These are phyloP conservation scores for Sapayoa aenigma DNA, from an alignment of 2,113 vertebrate genomes.

Conservation along the genomic window DNA sequence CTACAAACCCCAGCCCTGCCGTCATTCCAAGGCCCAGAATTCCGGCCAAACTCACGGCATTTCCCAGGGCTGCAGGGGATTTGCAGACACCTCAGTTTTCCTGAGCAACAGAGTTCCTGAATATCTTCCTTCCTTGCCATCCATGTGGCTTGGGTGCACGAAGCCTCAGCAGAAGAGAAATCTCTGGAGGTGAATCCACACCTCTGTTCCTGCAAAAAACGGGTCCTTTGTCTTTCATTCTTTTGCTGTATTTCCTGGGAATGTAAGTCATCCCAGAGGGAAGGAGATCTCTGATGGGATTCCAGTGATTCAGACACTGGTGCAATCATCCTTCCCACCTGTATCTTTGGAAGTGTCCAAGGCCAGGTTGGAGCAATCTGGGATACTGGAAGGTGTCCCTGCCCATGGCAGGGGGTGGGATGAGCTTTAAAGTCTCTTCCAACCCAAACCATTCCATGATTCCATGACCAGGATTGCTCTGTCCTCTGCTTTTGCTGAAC, in stretches of 20 bases:
- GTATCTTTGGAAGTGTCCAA: neutral
- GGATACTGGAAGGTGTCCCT: rapidly evolving
- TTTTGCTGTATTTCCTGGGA: neutral
- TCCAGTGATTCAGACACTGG: neutral
- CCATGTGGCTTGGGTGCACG: neutral
- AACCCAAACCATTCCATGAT: neutral
- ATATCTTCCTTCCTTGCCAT: neutral
- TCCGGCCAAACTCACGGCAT: neutral
- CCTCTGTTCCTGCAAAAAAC: neutral
- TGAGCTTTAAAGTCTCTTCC: neutral
- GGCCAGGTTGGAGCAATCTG: rapidly evolving
- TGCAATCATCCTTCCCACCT: neutral
- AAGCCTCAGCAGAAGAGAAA: neutral
- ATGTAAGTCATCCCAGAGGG: neutral
- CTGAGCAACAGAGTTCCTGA: neutral
- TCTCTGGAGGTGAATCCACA: neutral
- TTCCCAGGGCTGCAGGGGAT: neutral
- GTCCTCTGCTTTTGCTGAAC: neutral
- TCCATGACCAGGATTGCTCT: neutral
- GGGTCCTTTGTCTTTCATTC: rapidly evolving
- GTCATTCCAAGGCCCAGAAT: neutral
- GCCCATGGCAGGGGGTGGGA: neutral
- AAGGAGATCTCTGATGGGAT: neutral
- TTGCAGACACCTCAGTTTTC: neutral
- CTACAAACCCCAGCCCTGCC: neutral